These are phyloP conservation scores for Stegostoma tigrinum DNA, from an alignment of 2,113 vertebrate genomes.

Conservation along the genomic window DNA sequence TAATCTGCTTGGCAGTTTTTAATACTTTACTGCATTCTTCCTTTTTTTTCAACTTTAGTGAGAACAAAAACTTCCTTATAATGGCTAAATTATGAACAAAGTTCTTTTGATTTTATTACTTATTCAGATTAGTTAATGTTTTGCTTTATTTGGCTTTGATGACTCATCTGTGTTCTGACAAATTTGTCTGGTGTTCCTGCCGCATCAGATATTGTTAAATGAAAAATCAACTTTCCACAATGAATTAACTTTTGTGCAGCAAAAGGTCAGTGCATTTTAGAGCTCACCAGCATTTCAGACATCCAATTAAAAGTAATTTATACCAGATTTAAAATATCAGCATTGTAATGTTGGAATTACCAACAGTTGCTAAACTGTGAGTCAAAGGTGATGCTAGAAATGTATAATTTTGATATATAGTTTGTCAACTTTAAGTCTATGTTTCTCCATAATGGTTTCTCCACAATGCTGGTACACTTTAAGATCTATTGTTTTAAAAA, in stretches of 20 bases:
- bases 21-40: neutral
- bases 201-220: neutral
- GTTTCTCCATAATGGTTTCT: neutral
- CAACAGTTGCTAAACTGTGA: neutral
- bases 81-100: neutral
- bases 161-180: neutral
- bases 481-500: neutral
- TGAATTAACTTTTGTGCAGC: neutral
- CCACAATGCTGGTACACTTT: neutral
- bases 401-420: neutral
- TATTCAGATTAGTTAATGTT: neutral
- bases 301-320: conserved; percentile 15
- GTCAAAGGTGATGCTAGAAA: neutral
- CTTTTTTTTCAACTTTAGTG: neutral
- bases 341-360: neutral
- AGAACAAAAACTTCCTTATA: neutral
- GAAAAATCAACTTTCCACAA: conserved; percentile 11
- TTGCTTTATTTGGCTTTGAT: conserved; percentile 5
- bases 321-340: neutral
- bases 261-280: neutral
- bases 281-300: neutral
- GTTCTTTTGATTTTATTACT: neutral
- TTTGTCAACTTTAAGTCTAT: neutral
- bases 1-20: neutral
- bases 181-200: neutral